Evolutionary conservation across 1,140 invertebrate genomes (phyloP).

Genomic region (Drosophila miranda): DNA sequence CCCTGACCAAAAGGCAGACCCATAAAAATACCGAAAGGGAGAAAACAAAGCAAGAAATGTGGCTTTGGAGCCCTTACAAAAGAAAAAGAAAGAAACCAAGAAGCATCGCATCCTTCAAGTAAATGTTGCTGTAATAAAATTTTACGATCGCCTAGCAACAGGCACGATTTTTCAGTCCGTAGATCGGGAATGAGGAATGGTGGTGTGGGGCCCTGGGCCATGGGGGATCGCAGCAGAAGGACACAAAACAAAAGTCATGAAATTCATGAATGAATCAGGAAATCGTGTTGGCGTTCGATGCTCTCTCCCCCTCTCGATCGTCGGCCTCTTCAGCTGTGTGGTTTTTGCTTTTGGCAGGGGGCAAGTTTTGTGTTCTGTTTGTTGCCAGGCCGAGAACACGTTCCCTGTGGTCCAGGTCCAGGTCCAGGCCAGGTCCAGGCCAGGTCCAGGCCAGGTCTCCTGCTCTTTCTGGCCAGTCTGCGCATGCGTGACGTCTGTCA

Average conservation of each 20-base stretch:
- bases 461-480: conserved; percentile 19
- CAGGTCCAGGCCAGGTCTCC: not conserved
- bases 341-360: not conserved
- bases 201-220: not conserved
- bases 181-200: conserved; percentile 4
- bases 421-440: not conserved
- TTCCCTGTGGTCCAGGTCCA: conserved; percentile 43
- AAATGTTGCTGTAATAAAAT: conserved; percentile 63
- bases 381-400: conserved; percentile 48
- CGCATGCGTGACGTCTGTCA: conserved; percentile 68
- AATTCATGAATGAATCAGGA: conserved; percentile 77
- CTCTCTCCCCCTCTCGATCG: conserved; percentile 23
- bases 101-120: conserved; percentile 26
- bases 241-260: conserved; percentile 71
- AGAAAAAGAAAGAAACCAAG: conserved; percentile 6
- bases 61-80: not conserved
- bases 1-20: not conserved
- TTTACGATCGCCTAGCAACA: conserved; percentile 71
- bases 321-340: conserved; percentile 11
- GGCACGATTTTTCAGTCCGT: conserved; percentile 28
- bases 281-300: conserved; percentile 61
- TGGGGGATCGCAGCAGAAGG: conserved; percentile 26
- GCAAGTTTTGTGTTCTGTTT: conserved; percentile 28
- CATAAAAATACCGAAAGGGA: conserved; percentile 17
- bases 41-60: conserved; percentile 5